A percentile compares a stretch with the other conserved stretches of the same genome.
These are phyloP conservation scores for Solea senegalensis DNA, from an alignment of 2,113 vertebrate species.

Conservation along the genomic window DNA sequence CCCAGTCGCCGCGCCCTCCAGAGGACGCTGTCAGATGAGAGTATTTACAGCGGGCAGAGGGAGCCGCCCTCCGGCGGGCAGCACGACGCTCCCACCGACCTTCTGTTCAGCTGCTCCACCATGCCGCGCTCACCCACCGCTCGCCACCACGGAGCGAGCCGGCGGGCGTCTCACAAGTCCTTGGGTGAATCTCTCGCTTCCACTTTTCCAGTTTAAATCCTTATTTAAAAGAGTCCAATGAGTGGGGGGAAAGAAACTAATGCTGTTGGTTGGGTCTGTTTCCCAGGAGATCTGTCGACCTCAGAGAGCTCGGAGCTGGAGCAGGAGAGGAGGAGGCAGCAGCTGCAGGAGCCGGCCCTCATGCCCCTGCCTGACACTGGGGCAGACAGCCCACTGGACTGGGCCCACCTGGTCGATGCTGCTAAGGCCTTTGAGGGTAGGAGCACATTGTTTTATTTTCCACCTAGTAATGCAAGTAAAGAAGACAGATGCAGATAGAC, in stretches of 20 bases:
- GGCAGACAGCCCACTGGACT: conserved; percentile 87
- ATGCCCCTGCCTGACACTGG: conserved; percentile 92
- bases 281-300: conserved; percentile 89
- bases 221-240: background rate
- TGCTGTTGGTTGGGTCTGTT: conserved; percentile 1
- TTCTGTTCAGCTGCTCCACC: conserved; percentile 92
- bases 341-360: conserved; percentile 88
- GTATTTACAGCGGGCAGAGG: conserved; percentile 94
- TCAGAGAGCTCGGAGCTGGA: conserved; percentile 90
- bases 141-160: conserved; percentile 83
- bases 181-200: conserved; percentile 79
- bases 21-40: conserved; percentile 94
- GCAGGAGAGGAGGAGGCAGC: conserved; percentile 85
- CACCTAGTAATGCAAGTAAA: background rate
- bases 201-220: background rate
- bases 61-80: conserved; percentile 85
- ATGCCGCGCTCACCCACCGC: conserved; percentile 87
- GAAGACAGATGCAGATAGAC: background rate
- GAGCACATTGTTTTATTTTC: conserved; percentile 8
- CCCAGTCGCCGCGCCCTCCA: conserved; percentile 88
- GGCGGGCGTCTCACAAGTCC: conserved; percentile 90
- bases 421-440: conserved; percentile 96
- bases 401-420: conserved; percentile 94
- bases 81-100: conserved; percentile 88
- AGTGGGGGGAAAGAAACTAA: background rate